These are phyloP conservation scores for Carposina sasakii DNA, from an alignment of 1,140 invertebrate species.

Conservation along the genomic window DNA sequence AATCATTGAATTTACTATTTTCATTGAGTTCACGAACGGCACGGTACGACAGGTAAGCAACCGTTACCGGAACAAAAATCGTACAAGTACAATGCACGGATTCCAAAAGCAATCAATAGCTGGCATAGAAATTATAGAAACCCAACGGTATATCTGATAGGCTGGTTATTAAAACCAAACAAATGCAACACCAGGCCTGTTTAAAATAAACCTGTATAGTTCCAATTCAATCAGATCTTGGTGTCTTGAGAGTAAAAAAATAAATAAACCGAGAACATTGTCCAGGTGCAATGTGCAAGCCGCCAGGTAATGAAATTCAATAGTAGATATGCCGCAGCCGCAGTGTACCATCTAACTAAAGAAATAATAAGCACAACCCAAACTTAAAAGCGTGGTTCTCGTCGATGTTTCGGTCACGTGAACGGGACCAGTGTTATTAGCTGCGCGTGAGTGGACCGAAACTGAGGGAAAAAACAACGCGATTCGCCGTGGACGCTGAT, in stretches of 20 bases:
- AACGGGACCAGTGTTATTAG: conserved; percentile 15
- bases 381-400: too few species aligned
- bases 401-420: neutral
- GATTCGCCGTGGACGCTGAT: conserved; percentile 31
- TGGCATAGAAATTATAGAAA: too few species aligned
- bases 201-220: conserved; percentile 41
- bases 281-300: conserved; percentile 35
- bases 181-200: conserved; percentile 28
- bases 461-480: conserved; percentile 24
- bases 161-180: conserved; percentile 18
- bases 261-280: conserved; percentile 23
- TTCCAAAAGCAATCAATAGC: too few species aligned
- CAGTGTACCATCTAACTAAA: too few species aligned
- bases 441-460: conserved; percentile 19
- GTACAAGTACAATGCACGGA: too few species aligned
- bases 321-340: too few species aligned
- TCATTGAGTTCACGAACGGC: too few species aligned
- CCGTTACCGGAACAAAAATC: too few species aligned
- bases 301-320: conserved; percentile 32
- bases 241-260: conserved; percentile 26
- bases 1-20: too few species aligned
- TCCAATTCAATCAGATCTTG: conserved; percentile 34
- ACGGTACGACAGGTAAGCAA: too few species aligned
- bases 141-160: conserved; percentile 29
- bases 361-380: too few species aligned